Evolutionary conservation across 37 sponge, comb jelly and placozoan species (phyloP), one percentile per base, ranked within the genome.

Genomic region (Diacarnus erythraeanus): DNA sequence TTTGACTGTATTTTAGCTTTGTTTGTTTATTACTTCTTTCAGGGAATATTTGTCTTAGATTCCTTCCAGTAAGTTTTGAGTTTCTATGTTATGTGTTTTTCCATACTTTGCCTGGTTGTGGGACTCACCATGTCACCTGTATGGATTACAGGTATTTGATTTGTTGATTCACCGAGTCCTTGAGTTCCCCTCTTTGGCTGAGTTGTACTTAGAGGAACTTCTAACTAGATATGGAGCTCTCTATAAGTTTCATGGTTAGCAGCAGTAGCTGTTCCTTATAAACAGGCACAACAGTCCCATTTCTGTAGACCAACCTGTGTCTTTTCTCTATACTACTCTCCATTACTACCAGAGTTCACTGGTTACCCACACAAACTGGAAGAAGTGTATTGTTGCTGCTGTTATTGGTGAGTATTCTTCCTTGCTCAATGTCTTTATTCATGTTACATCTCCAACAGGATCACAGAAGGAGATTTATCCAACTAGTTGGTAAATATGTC

Each of bases 201-300:
- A 60, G 21, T 57, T 76, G 26, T 56, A 68, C 26, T 72, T 96
- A 23, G 83, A 81, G 56, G 29, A 38, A 30, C 42, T 92, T 21
- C 69, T 96, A 66, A 85, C 81, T 43, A 66, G 77, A 27, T 73
- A 81, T 26, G 72, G 87, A 27, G 58, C 44, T 25, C 85, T 96
- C 71, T 96, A 92, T 58, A 79, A 78, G 57, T 96, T 86, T 73
- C 96, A 96, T 69, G 84, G 87, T 86, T 22, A 73, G 89, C 54
- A 18, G 27, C 9, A 6, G 4, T 5, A 17, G 6, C 61, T 17
- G 4, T 60, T 25, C 27, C 27, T 60, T n/a, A 60, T 60, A n/a
- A 60, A 17, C 4, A 47, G 51, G 51, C 10, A 12, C 12, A 15
- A 6, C 12, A 12, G 12, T 47, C 12, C 61, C 6, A 17, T 60